Percentiles rank a stretch among this genome's conserved stretches.
Evolutionary conservation across 2,888 invertebrate species (phyloP).

Genomic region (Endomychus coccineus): DNA sequence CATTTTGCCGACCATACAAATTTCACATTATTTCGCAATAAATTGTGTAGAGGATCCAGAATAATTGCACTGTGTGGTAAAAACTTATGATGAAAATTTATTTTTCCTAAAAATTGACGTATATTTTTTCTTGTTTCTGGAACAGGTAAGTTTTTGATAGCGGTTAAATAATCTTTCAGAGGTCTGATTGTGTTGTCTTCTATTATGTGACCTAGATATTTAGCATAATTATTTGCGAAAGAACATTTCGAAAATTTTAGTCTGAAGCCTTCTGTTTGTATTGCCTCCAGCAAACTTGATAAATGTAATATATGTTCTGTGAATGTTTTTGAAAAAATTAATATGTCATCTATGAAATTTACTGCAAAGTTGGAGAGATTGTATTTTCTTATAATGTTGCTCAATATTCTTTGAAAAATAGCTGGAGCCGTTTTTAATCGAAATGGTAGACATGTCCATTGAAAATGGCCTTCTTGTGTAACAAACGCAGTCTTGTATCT

Average conservation of each 20-base stretch:
- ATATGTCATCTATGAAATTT: no score
- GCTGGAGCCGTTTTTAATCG: slow-evolving; percentile 30
- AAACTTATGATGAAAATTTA: slow-evolving; percentile 18
- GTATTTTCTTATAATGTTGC: slow-evolving; percentile 20
- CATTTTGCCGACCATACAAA: slow-evolving; percentile 21
- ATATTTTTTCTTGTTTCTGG: slow-evolving; percentile 18
- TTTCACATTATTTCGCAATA: slow-evolving; percentile 17
- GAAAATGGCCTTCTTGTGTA: no score
- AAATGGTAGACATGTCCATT: slow-evolving; percentile 25
- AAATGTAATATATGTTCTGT: no score
- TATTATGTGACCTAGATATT: slow-evolving; percentile 21
- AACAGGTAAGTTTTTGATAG: slow-evolving; percentile 16
- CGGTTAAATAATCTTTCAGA: slow-evolving; percentile 19
- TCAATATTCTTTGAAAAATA: slow-evolving; percentile 29
- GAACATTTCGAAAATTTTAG: slow-evolving; percentile 22
- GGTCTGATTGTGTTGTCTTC: slow-evolving; percentile 21
- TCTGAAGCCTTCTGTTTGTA: slow-evolving; percentile 22
- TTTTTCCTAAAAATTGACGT: slow-evolving; percentile 19
- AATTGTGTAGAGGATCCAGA: slow-evolving; percentile 19
- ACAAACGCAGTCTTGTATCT: slow-evolving; percentile 33
- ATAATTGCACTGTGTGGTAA: slow-evolving; percentile 16
- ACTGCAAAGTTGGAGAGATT: slow-evolving; percentile 10
- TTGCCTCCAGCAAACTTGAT: slow-evolving; percentile 20
- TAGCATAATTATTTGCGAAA: slow-evolving; percentile 20
- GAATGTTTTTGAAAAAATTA: no score